Conservation (phyloP, 2,888 invertebrate species). For the Plebejus melissa region DNA sequence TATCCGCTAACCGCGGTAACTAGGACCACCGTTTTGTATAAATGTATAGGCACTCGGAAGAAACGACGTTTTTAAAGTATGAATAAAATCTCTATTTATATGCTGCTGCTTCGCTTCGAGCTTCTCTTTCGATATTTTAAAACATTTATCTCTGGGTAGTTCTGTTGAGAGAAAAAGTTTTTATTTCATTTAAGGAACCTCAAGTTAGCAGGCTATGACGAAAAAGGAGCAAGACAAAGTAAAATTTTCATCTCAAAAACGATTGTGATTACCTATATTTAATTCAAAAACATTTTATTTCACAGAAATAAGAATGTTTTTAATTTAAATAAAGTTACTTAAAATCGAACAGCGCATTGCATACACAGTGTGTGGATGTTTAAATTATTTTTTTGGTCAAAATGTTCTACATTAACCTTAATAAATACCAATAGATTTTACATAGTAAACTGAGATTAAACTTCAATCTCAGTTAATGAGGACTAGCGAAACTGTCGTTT, state of each 20-base stretch:
- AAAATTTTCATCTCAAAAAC: too few relatives aligned
- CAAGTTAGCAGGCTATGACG: too few relatives aligned
- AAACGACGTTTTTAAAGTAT: constrained; percentile 43
- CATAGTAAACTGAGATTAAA: constrained; percentile 19
- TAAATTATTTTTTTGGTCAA: too few relatives aligned
- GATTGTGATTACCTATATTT: too few relatives aligned
- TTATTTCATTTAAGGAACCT: not conserved
- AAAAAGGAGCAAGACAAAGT: too few relatives aligned
- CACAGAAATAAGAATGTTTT: too few relatives aligned
- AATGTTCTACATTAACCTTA: too few relatives aligned
- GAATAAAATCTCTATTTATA: constrained; percentile 44
- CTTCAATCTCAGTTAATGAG: not conserved
- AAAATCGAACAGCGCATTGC: too few relatives aligned
- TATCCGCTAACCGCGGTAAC: not conserved
- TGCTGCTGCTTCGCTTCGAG: constrained; percentile 38
- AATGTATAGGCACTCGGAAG: constrained; percentile 41
- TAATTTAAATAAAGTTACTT: too few relatives aligned
- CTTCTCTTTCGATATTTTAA: constrained; percentile 37
- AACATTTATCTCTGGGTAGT: constrained; percentile 25
- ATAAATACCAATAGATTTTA: too few relatives aligned
- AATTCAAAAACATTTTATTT: too few relatives aligned
- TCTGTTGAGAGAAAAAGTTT: constrained; percentile 14
- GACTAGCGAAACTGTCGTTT: not conserved
- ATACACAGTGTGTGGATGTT: too few relatives aligned
- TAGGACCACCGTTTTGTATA: constrained; percentile 33